Percentiles rank a stretch among this genome's conserved stretches.
Evolutionary conservation across 2,888 invertebrate genomes (phyloP).

Genomic region (Pyrochroa serraticornis): DNA sequence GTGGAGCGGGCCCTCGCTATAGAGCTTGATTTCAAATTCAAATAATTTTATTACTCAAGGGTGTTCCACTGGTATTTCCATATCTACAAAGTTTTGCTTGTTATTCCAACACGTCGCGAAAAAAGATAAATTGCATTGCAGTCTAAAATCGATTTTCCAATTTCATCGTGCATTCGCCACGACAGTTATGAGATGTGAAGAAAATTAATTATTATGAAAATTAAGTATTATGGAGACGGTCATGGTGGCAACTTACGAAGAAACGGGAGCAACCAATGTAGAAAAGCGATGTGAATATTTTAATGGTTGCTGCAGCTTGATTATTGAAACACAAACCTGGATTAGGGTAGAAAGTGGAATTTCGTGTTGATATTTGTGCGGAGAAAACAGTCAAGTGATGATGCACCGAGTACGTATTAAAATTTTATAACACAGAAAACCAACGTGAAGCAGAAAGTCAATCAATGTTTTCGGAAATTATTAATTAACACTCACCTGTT

Average conservation of each 20-base stretch:
- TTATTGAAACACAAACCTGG: constrained; percentile 38
- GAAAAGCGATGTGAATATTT: constrained; percentile 19
- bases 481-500: constrained; percentile 74
- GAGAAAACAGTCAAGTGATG: constrained; percentile 36
- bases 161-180: too few species aligned
- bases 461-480: not conserved
- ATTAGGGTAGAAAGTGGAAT: constrained; percentile 40
- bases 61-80: constrained; percentile 37
- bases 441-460: not conserved
- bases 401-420: constrained; percentile 28
- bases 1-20: constrained; percentile 27
- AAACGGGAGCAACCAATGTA: not conserved
- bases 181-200: too few species aligned
- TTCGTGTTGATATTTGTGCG: constrained; percentile 37
- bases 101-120: constrained; percentile 33
- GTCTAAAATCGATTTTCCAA: too few species aligned
- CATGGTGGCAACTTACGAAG: not conserved
- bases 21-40: constrained; percentile 42
- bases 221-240: not conserved
- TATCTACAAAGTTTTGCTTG: constrained; percentile 39
- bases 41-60: constrained; percentile 41
- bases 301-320: constrained; percentile 20
- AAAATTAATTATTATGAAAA: not conserved
- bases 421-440: constrained; percentile 29
- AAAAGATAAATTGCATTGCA: not conserved